Conservation (phyloP, 2,797 vertebrate species). For the Syngnathus acus region DNA sequence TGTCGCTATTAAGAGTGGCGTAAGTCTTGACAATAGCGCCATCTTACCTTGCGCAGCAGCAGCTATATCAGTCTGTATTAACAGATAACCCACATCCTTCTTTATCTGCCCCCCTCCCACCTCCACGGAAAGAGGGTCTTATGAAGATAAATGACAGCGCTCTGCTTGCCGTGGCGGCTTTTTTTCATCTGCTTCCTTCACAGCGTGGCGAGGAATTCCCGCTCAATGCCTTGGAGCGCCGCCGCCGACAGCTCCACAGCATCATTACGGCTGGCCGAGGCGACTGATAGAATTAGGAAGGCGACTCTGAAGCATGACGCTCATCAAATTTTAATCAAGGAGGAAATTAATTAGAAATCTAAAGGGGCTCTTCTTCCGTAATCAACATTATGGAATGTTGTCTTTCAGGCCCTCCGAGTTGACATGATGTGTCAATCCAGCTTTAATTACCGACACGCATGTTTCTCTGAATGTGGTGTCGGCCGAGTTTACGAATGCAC, state of each 20-base stretch:
- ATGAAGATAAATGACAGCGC: conserved; percentile 53
- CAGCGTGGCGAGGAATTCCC: conserved; percentile 24
- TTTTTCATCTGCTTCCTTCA: conserved; percentile 36
- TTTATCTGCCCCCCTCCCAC: conserved; percentile 11
- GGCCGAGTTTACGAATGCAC: neutral
- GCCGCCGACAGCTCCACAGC: conserved; percentile 22
- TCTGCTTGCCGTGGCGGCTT: conserved; percentile 22
- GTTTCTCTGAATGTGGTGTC: neutral
- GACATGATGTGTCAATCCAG: neutral
- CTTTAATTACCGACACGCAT: neutral
- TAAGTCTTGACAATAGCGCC: conserved; percentile 15
- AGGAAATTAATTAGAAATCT: conserved; percentile 34
- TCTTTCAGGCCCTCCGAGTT: conserved; percentile 6
- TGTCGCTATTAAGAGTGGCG: no score
- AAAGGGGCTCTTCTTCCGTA: conserved; percentile 14
- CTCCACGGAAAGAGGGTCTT: conserved; percentile 31
- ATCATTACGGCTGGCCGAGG: neutral
- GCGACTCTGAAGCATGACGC: conserved; percentile 20
- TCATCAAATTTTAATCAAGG: conserved; percentile 40
- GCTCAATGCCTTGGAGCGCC: conserved; percentile 17
- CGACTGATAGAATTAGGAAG: conserved; percentile 11
- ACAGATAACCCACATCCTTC: conserved; percentile 37
- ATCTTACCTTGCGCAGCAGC: conserved; percentile 19
- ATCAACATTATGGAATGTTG: conserved; percentile 24
- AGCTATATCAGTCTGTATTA: conserved; percentile 42